Conservation (phyloP, 2,113 vertebrate species). For the Peromyscus maniculatus region DNA sequence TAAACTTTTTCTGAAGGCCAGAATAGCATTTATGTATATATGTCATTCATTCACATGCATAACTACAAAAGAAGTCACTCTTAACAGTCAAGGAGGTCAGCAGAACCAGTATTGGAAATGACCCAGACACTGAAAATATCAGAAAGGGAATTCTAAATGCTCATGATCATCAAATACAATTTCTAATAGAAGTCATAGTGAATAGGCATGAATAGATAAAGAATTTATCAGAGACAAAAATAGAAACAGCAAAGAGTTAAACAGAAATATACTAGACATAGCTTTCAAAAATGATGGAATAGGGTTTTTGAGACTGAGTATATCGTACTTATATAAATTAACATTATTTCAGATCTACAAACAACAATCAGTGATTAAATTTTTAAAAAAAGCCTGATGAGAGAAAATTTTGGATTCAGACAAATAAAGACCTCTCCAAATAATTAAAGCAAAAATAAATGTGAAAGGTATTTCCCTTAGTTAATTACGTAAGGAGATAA, state of each 20-base stretch:
- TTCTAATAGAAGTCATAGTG: background rate
- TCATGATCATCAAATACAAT: background rate
- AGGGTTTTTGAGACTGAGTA: background rate
- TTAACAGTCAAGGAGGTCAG: conserved; percentile 2
- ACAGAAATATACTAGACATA: background rate
- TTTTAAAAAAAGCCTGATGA: background rate
- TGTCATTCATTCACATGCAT: background rate
- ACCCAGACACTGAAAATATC: background rate
- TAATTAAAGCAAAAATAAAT: background rate
- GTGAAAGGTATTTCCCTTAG: background rate
- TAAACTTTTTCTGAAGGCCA: background rate
- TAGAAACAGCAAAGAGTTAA: background rate
- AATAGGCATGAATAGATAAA: background rate
- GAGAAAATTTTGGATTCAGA: background rate
- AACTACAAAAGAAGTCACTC: background rate
- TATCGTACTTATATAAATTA: background rate
- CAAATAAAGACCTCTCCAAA: conserved; percentile 14
- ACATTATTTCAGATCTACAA: background rate
- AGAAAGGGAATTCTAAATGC: background rate
- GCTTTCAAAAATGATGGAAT: background rate
- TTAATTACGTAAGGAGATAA: conserved; percentile 1
- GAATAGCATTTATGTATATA: background rate
- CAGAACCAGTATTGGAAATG: conserved; percentile 9
- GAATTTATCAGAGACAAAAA: background rate
- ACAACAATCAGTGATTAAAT: background rate